Conservation (phyloP, 2,113 vertebrate genomes). For the Prinia subflava region DNA sequence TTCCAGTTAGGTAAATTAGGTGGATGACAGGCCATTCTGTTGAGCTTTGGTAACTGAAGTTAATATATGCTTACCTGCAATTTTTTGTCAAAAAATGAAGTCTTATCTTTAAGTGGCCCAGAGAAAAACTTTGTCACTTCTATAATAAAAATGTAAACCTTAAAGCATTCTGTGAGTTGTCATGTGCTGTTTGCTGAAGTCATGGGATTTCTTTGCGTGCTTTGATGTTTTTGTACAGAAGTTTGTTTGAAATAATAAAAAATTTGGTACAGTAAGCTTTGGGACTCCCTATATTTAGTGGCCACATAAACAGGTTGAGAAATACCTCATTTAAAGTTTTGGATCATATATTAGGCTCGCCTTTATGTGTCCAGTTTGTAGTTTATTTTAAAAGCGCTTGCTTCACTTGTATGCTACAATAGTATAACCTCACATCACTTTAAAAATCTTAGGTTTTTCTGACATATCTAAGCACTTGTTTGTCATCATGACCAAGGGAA, state of each 20-base stretch:
- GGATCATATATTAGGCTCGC: neutral
- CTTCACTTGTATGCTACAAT: neutral
- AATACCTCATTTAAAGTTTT: neutral
- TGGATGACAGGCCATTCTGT: neutral
- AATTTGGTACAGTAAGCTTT: constrained; percentile 60
- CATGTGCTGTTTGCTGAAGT: constrained; percentile 54
- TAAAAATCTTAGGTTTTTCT: neutral
- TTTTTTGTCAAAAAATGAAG: constrained; percentile 31
- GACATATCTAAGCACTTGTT: neutral
- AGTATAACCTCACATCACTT: neutral
- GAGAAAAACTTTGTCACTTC: constrained; percentile 33
- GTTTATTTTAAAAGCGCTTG: neutral
- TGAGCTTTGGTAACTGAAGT: constrained; percentile 27
- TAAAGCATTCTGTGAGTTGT: constrained; percentile 36
- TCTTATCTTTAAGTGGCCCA: constrained; percentile 38
- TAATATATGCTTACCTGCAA: constrained; percentile 16
- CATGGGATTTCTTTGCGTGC: constrained; percentile 41
- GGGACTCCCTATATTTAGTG: neutral
- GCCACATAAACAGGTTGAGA: neutral
- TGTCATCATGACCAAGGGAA: neutral
- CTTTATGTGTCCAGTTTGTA: neutral
- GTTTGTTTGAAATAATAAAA: constrained; percentile 72
- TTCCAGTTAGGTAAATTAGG: constrained; percentile 2
- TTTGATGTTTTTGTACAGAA: constrained; percentile 69
- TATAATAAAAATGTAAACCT: constrained; percentile 49